Evolutionary conservation across 2,888 invertebrate genomes (phyloP).

Genomic region (Baronia brevicornis): DNA sequence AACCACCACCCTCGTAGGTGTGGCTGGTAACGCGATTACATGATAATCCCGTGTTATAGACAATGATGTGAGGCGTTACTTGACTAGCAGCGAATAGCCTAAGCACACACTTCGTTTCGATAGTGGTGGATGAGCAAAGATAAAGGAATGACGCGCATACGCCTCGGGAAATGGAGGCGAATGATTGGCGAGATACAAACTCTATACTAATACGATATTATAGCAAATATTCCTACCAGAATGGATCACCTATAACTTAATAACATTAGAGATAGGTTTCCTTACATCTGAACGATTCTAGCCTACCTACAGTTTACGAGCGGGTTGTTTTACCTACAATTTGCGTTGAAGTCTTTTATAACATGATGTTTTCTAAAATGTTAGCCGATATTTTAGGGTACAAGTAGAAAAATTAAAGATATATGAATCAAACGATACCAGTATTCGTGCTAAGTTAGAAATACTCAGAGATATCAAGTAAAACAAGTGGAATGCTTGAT

Average conservation of each 20-base stretch:
- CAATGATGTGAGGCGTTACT: slow-evolving; percentile 48
- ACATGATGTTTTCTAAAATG: no score
- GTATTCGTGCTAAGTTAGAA: no score
- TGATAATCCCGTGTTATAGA: slow-evolving; percentile 44
- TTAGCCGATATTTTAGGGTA: no score
- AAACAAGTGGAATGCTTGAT: no score
- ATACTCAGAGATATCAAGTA: no score
- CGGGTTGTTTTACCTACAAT: slow-evolving; percentile 5
- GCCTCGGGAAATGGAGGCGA: slow-evolving; percentile 6
- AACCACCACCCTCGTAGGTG: slow-evolving; percentile 37
- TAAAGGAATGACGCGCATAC: slow-evolving; percentile 4
- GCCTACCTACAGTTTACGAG: no score
- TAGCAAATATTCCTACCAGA: no score
- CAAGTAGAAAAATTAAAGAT: no score
- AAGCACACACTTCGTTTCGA: slow-evolving; percentile 8
- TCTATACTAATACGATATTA: slow-evolving; percentile 7
- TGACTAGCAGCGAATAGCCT: slow-evolving; percentile 19
- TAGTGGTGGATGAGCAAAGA: slow-evolving; percentile 2
- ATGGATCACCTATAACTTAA: no score
- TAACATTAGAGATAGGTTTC: no score
- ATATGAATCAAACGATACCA: no score
- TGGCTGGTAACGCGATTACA: slow-evolving; percentile 50
- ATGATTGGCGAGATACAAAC: slow-evolving; percentile 12
- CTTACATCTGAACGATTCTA: no score
- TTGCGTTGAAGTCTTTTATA: slow-evolving; percentile 16